Evolutionary conservation across 1,140 invertebrate species (phyloP), one percentile per base, ranked within the genome.

Genomic region (Venustaconcha ellipsiformis): DNA sequence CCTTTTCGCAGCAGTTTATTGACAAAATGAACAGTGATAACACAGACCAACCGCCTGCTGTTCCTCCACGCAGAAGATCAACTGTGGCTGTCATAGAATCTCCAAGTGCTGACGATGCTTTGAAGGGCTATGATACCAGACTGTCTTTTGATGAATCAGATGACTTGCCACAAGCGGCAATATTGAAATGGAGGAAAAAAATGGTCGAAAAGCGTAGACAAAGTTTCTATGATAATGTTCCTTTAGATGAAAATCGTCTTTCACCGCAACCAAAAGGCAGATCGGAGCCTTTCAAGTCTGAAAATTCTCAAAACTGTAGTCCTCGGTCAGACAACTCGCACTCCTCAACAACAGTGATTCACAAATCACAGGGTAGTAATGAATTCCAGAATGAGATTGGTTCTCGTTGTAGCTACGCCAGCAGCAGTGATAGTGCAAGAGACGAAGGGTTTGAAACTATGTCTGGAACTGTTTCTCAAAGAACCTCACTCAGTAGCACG

Each of bases 361-460:
- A 80, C 59, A 79, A 79, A 69, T 60, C 68, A 14, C 78, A 80
- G 72, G 69, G 83, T 63, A 80, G 78, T 72, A 68, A 78, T 60
- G 86, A 86, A 62, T 72, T 84, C n/a, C 81, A 79, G 67, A 85
- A 85, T 63, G 86, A 88, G 18, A 75, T 83, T 55, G 85, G 86
- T 11, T 88, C 85, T 15, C 67, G 87, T 55, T 84, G 81, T 72
- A 87, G 86, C 73, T 86, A 84, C 73, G 83, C 85, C 55, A 86
- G 82, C 70, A 87, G 85, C 55, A 86, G 84, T 73, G 83, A 81
- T 67, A 86, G 82, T 72, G 82, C 83, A 59, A 78, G 81, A 64
- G 86, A 87, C 74, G 85, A 88, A 79, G 89, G 89, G 15, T 89
- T 90, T 76, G 89, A 90, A 70, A 88, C 83, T 20, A 86, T 86